Evolutionary conservation across 1,140 invertebrate genomes (phyloP).

Genomic region (Hypothenemus hampei): DNA sequence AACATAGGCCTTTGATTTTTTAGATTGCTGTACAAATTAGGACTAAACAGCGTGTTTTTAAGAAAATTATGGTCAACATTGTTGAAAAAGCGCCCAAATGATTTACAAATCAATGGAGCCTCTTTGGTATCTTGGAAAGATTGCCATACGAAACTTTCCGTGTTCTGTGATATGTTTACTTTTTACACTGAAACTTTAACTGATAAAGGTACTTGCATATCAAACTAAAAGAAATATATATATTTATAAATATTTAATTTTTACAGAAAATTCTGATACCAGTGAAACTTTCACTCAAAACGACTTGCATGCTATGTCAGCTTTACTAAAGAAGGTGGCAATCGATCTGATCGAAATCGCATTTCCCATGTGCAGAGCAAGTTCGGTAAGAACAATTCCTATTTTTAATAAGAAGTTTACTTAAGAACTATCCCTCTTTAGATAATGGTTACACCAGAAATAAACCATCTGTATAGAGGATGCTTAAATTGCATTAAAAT

Average conservation of each 20-base stretch:
- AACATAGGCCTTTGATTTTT: too few species aligned
- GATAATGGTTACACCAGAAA: constrained; percentile 38
- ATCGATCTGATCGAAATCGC: constrained; percentile 85
- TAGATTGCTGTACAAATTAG: constrained; percentile 80
- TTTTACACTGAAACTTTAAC: constrained; percentile 45
- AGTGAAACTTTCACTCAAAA: constrained; percentile 61
- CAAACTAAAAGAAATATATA: constrained; percentile 2
- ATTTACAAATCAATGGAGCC: constrained; percentile 28
- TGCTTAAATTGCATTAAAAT: constrained; percentile 41
- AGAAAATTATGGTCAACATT: constrained; percentile 63
- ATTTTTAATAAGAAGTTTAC: too few species aligned
- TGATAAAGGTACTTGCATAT: constrained; percentile 37
- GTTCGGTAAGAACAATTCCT: constrained; percentile 31
- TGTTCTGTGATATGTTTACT: constrained; percentile 45
- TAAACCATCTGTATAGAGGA: constrained; percentile 41
- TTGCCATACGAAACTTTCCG: constrained; percentile 39
- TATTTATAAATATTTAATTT: too few species aligned
- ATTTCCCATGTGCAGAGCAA: constrained; percentile 64
- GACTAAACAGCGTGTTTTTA: constrained; percentile 80
- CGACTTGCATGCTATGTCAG: constrained; percentile 61
- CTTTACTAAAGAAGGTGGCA: constrained; percentile 73
- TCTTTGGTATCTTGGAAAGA: constrained; percentile 37
- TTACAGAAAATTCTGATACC: constrained; percentile 42
- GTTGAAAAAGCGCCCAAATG: constrained; percentile 20
- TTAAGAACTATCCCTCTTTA: constrained; percentile 4